Base-by-base conservation (phyloP, 1,140 invertebrate genomes). In the Mya arenaria region DNA sequence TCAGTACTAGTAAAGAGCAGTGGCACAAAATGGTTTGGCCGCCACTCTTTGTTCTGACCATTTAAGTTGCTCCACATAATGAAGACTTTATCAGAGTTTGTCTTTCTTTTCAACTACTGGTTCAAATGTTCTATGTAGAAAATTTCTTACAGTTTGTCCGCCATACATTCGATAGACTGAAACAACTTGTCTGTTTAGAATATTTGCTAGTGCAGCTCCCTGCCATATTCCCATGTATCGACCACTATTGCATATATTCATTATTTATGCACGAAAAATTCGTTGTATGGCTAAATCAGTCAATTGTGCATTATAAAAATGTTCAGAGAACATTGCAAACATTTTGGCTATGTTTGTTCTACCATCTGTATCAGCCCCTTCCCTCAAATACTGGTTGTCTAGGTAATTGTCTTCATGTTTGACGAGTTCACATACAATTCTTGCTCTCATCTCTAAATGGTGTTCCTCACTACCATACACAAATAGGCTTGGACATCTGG, bases 221-320 rank as follows among this genome's bases (percentile, higher is more conserved):
- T 71, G 66, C 66, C 39, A 71, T n/a, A 71, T 44, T 48, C 66
- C 37, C 39, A 71, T 71, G 44, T 48, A 71, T 44, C 39, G 19
- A 30, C 66, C 39, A 36, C 55, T 71, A 37, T 32, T 36, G 34
- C 19, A 39, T 15, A 71, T 71, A 13, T 34, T 37, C 34, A 30
- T 4, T 25, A 52, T 32, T 8, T 71, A 39, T 48, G 44, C 23
- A 28, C 32, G 39, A 39, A 48, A 71, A 13, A 71, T n/a, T 41
- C 19, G 30, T 62, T 62, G 30, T 32, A 62, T 5, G 25, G 4
- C 5, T 32, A 28, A 48, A 48, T 48, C 15, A 30, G 32, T 71
- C 23, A 71, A 17, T n/a, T 44, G 37, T 23, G 23, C 8, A 19
- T 44, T 44, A 17, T 23, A 25, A 28, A 37, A 71, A 52, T 30